These are phyloP conservation scores for Loris lydekkerianus DNA, from an alignment of 2,797 vertebrate genomes.

Conservation along the genomic window DNA sequence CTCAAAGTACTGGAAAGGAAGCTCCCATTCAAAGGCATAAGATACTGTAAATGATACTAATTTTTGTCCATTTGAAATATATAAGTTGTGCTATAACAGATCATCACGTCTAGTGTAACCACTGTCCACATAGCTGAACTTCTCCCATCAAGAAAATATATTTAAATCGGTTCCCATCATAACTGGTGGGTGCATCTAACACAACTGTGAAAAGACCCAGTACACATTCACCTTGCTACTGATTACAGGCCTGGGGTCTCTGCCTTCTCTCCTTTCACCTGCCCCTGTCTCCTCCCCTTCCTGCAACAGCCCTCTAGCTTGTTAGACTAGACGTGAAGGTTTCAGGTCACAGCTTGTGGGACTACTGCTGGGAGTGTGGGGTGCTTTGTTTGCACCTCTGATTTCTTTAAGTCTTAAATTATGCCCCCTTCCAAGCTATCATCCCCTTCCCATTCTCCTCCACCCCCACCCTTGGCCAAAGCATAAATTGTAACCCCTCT, in stretches of 20 bases:
- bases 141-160: conserved; percentile 36
- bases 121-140: too few relatives aligned
- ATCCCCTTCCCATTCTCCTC: conserved; percentile 70
- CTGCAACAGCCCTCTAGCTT: conserved; percentile 87
- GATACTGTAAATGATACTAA: too few relatives aligned
- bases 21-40: too few relatives aligned
- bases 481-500: conserved; percentile 83
- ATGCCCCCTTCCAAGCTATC: conserved; percentile 81
- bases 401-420: conserved; percentile 70
- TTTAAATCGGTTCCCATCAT: conserved; percentile 90
- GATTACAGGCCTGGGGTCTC: conserved; percentile 86
- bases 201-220: conserved; percentile 91
- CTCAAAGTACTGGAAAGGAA: too few relatives aligned
- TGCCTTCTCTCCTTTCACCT: background rate
- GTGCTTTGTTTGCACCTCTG: too few relatives aligned
- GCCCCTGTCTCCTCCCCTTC: background rate
- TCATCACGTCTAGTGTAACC: too few relatives aligned
- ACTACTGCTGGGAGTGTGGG: too few relatives aligned
- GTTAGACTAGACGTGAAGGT: conserved; percentile 67
- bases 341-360: too few relatives aligned
- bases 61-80: too few relatives aligned
- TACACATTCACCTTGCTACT: conserved; percentile 92
- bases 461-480: conserved; percentile 82
- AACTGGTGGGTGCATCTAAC: conserved; percentile 90
- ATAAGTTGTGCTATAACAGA: too few relatives aligned